These are phyloP conservation scores for Mormyrus lacerda DNA, from an alignment of 2,113 vertebrate species.

Conservation along the genomic window DNA sequence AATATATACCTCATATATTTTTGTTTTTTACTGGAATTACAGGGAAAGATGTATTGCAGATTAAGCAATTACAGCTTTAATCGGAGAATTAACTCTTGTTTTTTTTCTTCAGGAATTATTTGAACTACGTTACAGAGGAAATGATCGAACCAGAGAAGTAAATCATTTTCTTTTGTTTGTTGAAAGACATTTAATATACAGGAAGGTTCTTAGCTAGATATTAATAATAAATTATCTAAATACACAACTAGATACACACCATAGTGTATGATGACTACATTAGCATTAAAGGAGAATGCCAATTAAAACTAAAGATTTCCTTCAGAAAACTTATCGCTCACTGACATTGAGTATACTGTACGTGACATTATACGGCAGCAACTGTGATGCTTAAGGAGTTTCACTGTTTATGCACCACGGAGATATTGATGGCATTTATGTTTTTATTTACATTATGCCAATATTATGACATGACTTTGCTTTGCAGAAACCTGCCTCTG, in stretches of 20 bases:
- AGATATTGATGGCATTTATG: not conserved
- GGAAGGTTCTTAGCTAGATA: not conserved
- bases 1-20: not conserved
- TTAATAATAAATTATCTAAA: not conserved
- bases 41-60: not conserved
- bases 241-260: not conserved
- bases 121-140: conserved; percentile 64
- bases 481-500: conserved; percentile 55
- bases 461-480: not conserved
- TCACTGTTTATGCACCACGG: not conserved
- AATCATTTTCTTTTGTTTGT: conserved; percentile 12
- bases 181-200: not conserved
- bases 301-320: not conserved
- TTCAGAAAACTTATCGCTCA: not conserved
- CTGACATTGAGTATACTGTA: not conserved
- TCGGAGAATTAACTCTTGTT: not conserved
- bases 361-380: not conserved
- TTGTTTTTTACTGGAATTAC: not conserved
- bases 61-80: not conserved
- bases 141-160: conserved; percentile 66
- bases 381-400: not conserved
- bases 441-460: not conserved
- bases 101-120: conserved; percentile 53
- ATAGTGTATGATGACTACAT: not conserved
- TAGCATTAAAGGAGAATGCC: not conserved